A percentile compares a stretch with the other conserved stretches of the same genome.
These are phyloP conservation scores for Coptodon rendalli DNA, from an alignment of 2,113 vertebrate genomes.

Conservation along the genomic window DNA sequence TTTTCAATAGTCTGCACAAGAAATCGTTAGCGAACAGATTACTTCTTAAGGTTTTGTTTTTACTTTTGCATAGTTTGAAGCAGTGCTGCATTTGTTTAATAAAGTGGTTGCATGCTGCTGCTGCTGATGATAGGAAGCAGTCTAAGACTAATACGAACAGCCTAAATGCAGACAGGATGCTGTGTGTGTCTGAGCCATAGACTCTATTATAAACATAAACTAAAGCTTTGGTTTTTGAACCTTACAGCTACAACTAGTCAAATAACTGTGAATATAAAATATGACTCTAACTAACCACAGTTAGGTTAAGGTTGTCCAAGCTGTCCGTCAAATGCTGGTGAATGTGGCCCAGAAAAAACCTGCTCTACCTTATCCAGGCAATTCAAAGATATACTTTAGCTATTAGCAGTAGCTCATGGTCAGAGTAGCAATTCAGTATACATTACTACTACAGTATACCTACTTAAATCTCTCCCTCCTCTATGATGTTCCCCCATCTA, in stretches of 20 bases:
- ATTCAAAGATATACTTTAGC: neutral
- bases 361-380: neutral
- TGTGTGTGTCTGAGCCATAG: neutral
- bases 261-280: neutral
- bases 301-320: accelerated
- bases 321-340: neutral
- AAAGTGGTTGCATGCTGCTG: neutral
- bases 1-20: neutral
- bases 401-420: neutral
- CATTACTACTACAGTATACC: neutral
- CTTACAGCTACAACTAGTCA: neutral
- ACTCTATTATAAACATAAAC: neutral
- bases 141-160: neutral
- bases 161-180: neutral
- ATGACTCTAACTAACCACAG: neutral
- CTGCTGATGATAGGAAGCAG: neutral
- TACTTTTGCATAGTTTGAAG: neutral
- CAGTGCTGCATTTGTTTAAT: neutral
- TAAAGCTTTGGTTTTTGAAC: neutral
- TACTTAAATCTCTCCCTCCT: neutral
- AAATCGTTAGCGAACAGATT: neutral
- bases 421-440: neutral
- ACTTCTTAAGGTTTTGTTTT: neutral
- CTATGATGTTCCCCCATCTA: neutral
- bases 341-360: neutral